Base-by-base conservation (phyloP, 2,113 vertebrate species). In the Etheostoma spectabile region DNA sequence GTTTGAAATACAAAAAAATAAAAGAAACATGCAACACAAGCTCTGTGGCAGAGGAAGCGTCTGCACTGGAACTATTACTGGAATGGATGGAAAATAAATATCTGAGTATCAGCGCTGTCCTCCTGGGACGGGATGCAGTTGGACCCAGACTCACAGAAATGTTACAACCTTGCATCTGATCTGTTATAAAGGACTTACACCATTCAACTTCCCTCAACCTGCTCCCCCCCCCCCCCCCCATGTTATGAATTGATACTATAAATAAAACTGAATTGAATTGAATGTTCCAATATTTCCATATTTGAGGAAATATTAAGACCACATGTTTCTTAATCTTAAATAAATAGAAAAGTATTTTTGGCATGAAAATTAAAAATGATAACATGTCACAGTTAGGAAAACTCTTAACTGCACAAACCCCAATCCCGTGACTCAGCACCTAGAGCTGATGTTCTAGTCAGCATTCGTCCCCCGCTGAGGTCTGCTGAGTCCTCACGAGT, bases 401-500 rank as follows among this genome's bases (percentile, higher is more conserved):
- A 46, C 30, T 48, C 16, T 60, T 30, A 64, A 64, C 24, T 19
- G n/a, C n/a, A 49, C 48, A 57, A 8, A 30, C 64, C 45, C 60
- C 14, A 69, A 14, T 33, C 53, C 38, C 27, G 19, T 30, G 1
- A 56, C 11, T 30, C 11, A 60, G 19, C 33, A 74, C 13, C 5
- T 6, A 8, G 33, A 55, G 11, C 6, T 11, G 45, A 42, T 14
- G 64, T 24, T 38, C 5, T 13, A 21, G 30, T 59, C 38, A 0
- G 18, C 22, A 24, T 57, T 51, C 68, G 42, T 77, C 49, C 33
- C 6, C 2, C 6, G 59, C 11, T 3, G 61, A 53, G 8, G 33
- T 59, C 55, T 1, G n/a, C 10, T 0, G 27, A 38, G 49, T 35
- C 72, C 65, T 96, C 96, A 97, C 3, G 97, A 96, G 91, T 97